Percentiles rank a stretch among this genome's conserved stretches.
Evolutionary conservation across 1,140 invertebrate species (phyloP).

Genomic region (Diploscapter pachys): DNA sequence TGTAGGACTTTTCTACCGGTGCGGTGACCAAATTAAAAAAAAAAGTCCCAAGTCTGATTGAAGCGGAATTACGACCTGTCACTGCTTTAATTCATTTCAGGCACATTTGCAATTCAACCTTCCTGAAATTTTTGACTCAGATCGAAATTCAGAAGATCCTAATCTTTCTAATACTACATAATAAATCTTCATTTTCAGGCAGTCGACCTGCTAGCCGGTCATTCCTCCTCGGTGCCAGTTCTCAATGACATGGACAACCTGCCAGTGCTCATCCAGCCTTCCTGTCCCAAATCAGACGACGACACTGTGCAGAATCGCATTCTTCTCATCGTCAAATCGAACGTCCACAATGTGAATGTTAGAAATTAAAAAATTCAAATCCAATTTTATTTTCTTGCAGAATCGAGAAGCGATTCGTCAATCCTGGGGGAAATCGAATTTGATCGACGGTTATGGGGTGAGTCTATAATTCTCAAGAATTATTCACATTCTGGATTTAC

Average conservation of each 20-base stretch:
- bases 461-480: too few relatives aligned
- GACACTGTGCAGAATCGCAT: constrained; percentile 12
- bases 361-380: neutral
- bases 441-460: constrained; percentile 35
- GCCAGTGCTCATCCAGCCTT: neutral
- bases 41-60: too few relatives aligned
- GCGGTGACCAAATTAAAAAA: too few relatives aligned
- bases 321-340: constrained; percentile 46
- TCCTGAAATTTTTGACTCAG: too few relatives aligned
- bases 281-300: too few relatives aligned
- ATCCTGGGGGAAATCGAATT: constrained; percentile 41
- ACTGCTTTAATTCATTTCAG: too few relatives aligned
- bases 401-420: constrained; percentile 43
- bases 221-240: constrained; percentile 5
- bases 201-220: neutral
- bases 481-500: constrained; percentile 22
- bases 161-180: constrained; percentile 33
- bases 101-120: too few relatives aligned
- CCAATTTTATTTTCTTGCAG: constrained; percentile 35
- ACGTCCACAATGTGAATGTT: constrained; percentile 42
- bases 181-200: neutral
- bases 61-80: too few relatives aligned
- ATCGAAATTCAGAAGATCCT: constrained; percentile 8
- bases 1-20: neutral
- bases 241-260: constrained; percentile 16